Percentiles rank a stretch among this genome's conserved stretches.
phyloP scores from a whole-genome alignment of 2,113 vertebrate species.

The Pseudolaguvia tuberculata region DNA sequence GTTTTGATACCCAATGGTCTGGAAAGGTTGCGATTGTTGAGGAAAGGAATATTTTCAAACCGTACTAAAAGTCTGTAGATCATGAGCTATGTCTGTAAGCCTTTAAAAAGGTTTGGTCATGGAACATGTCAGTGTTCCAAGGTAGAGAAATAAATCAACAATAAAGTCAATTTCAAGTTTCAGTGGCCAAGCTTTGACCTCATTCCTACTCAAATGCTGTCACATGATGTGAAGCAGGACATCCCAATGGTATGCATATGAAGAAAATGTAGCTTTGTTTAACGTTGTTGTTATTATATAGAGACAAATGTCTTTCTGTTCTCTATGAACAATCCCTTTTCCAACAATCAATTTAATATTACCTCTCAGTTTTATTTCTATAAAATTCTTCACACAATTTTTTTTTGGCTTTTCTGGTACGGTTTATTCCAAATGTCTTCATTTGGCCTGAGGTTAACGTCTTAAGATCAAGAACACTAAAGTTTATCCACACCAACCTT shows the following conservation, averaged over 20 bases:
- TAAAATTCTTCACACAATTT: too few relatives aligned
- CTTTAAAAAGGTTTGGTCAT: conserved; percentile 8
- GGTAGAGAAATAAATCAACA: conserved; percentile 6
- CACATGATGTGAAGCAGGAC: conserved; percentile 14
- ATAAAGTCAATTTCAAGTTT: neutral
- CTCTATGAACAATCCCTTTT: too few relatives aligned
- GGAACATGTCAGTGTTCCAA: conserved; percentile 8
- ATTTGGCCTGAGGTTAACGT: too few relatives aligned
- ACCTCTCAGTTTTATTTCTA: too few relatives aligned
- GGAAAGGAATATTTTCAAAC: neutral
- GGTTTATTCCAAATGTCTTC: too few relatives aligned
- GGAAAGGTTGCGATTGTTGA: neutral
- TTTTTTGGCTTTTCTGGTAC: too few relatives aligned
- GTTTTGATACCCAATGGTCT: neutral
- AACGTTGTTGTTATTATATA: too few relatives aligned
- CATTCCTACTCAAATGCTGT: conserved; percentile 9
- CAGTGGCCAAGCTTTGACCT: conserved; percentile 2
- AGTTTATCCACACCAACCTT: too few relatives aligned
- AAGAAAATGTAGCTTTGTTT: neutral
- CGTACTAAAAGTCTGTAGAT: conserved; percentile 2
- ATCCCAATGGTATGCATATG: neutral
- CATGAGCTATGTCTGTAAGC: neutral
- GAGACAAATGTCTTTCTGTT: too few relatives aligned
- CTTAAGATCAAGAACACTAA: too few relatives aligned
- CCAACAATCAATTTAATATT: too few relatives aligned